Evolutionary conservation across 2,888 invertebrate genomes (phyloP), one percentile per base, ranked within the genome.

Genomic region (Morpho deidamia): DNA sequence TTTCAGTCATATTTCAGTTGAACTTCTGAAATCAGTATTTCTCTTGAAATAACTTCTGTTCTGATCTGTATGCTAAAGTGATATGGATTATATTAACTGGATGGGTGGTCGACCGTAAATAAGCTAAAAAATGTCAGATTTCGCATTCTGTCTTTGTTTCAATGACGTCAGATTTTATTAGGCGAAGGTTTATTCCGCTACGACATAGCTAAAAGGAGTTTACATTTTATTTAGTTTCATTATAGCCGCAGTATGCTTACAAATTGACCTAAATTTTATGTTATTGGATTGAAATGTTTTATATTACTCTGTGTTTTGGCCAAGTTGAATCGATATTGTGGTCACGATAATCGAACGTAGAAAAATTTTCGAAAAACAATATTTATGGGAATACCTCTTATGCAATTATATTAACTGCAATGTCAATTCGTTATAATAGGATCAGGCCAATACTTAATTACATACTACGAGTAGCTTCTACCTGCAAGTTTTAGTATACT

Each of bases 91-190:
- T 39, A 47, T 47, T 33, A 7, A 10, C 40, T 47, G 11, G 11
- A 39, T 47, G 47, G 47, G 48, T 48, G 48, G 48, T 41, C 40
- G 7, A 11, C 38, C 10, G 34, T 48, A 47, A 47, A 11, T 48
- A 40, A 40, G 47, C 33, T 12, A 11, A 34, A 48, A 48, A 34
- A 33, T 48, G 48, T 48, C 32, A 40, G 23, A 39, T 47, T 40
- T 47, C 47, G 47, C 38, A 46, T 46, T 46, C 46, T 46, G 11
- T 46, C 12, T 48, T 48, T 34, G 48, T 48, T 41, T 34, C 48
- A 33, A 41, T 48, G 48, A 48, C 41, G 41, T 41, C 7, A 11
- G 11, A 7, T n/a, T 40, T n/a, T 47, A 40, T 33, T 12, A 40
- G 23, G 11, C 2, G 8, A 3, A 10, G 33, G 33, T 47, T 39